Base-by-base conservation (phyloP, 2,113 vertebrate species). In the Vulpes vulpes region DNA sequence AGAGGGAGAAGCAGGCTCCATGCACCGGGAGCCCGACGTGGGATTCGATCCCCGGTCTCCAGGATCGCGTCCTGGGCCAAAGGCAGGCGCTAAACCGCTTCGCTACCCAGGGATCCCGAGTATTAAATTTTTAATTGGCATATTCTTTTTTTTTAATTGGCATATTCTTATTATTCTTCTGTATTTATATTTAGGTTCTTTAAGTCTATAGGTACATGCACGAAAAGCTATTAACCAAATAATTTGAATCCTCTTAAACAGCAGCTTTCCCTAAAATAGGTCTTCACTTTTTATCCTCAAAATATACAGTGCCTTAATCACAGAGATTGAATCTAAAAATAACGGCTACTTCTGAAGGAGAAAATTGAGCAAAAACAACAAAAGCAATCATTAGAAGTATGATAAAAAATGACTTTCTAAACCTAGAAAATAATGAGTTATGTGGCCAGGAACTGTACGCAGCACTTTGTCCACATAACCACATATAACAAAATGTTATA, bases 191-290 rank as follows among this genome's bases (percentile, higher is more conserved):
- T 55, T 80, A 94, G 20, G 38, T 94, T 59, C 23, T 22, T 0
- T 89, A 85, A 84, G 14, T n/a, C 22, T 32, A 62, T 10, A 92
- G 43, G 19, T 43, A 87, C 17, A 57, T 69, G 12, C n/a, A 67
- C 49, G 71, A 88, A 87, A 91, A 38, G 30, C 55, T 74, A 83
- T 62, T 86, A 71, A 32, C 62, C n/a, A 81, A 65, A 85, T 83
- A 91, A 93, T 76, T 20, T 78, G 6, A 96, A 93, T 85, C 57
- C 20, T 81, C 38, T 73, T 94, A 93, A 74, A 96, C 94, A 91
- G 69, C 22, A 94, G 80, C 53, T 76, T 53, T 64, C 59, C 60
- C 27, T 90, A 91, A 92, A 94, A 80, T 83, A 12, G 43, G 2
- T 49, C 49, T 86, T 79, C 27, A 78, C 51, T 92, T 86, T 94